Percentiles rank a stretch among this genome's conserved stretches.
Conservation (phyloP, 2,888 invertebrate genomes). For the Neoaliturus tenellus region DNA sequence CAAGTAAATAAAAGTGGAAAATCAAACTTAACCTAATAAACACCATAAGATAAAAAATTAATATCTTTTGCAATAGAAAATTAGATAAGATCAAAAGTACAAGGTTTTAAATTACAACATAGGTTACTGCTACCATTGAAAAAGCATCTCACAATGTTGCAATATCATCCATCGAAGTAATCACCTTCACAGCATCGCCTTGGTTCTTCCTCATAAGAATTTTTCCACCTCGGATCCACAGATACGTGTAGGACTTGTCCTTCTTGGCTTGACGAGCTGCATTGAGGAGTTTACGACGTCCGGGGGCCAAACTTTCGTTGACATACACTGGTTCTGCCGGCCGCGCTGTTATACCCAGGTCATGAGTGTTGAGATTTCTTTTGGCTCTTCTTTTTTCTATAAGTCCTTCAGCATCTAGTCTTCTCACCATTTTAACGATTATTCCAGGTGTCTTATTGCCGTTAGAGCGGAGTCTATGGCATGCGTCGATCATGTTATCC, state of each 20-base stretch:
- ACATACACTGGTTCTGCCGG: slow-evolving; percentile 3
- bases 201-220: slow-evolving; percentile 16
- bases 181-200: slow-evolving; percentile 6
- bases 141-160: neutral
- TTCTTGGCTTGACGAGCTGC: slow-evolving; percentile 24
- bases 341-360: neutral
- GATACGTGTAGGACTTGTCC: neutral
- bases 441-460: slow-evolving; percentile 19
- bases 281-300: neutral
- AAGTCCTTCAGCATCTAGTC: slow-evolving; percentile 39
- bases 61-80: too few relatives aligned
- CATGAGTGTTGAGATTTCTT: slow-evolving; percentile 33
- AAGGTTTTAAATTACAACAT: too few relatives aligned
- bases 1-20: too few relatives aligned
- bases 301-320: slow-evolving; percentile 44
- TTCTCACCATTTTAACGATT: slow-evolving; percentile 34
- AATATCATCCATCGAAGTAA: neutral
- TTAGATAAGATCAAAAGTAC: too few relatives aligned
- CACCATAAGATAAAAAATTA: too few relatives aligned
- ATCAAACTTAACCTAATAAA: too few relatives aligned
- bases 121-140: too few relatives aligned
- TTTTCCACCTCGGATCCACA: slow-evolving; percentile 27
- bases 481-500: slow-evolving; percentile 7
- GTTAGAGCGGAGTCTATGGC: neutral
- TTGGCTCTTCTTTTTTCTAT: slow-evolving; percentile 6